Conservation (phyloP, 2,113 vertebrate genomes). For the cat (Felis catus) region F.catus_Fca126_mat1.0 CM031413.1:133913001-133913500, state of each 20-base stretch:
- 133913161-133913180: background rate
- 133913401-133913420: background rate
- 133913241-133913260: background rate
- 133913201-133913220: conserved; percentile 30
- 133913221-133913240: background rate
- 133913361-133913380: background rate
- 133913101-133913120: background rate
- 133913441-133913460: background rate
- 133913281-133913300: conserved; percentile 49
- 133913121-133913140: background rate
- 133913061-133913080: background rate
- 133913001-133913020: background rate
- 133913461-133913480: background rate
- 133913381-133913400: background rate
- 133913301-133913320: background rate
- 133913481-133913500: background rate
- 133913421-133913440: conserved; percentile 7
- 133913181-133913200: conserved; percentile 24
- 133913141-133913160: background rate
- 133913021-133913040: background rate
- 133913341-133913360: background rate
- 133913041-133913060: background rate
- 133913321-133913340: conserved; percentile 27
- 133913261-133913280: background rate
- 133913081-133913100: background rate